phyloP scores from a whole-genome alignment of 2,888 invertebrate genomes.

The Rotaria macrura region DNA sequence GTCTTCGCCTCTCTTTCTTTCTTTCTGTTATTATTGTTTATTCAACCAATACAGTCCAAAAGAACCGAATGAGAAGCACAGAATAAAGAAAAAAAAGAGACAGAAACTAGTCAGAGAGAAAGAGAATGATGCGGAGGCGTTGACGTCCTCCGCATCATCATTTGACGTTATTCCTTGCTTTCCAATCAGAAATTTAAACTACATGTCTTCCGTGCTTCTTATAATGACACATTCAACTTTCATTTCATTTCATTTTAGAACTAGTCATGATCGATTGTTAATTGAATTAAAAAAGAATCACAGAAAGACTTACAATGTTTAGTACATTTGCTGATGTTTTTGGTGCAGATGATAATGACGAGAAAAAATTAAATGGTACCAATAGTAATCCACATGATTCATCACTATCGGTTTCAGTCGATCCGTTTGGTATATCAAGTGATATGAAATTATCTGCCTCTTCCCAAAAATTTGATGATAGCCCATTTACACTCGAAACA shows the following conservation, averaged over 20 bases:
- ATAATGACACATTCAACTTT: background rate
- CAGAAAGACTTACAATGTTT: background rate
- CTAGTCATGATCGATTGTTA: background rate
- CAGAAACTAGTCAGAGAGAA: background rate
- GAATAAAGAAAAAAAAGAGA: background rate
- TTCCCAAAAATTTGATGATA: constrained; percentile 12
- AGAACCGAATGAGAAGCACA: background rate
- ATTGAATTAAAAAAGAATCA: background rate
- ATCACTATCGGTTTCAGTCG: background rate
- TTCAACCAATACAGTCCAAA: background rate
- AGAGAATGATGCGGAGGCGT: background rate
- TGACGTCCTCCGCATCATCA: background rate
- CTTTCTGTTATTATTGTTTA: background rate
- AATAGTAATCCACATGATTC: background rate
- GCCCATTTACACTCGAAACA: background rate
- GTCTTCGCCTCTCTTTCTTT: background rate
- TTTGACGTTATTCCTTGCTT: background rate
- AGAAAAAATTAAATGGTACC: background rate
- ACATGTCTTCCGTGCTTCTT: background rate
- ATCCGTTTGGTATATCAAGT: constrained; percentile 3
- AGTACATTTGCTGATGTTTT: constrained; percentile 3
- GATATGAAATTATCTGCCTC: constrained; percentile 17
- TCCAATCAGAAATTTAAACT: background rate
- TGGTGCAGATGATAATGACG: background rate
- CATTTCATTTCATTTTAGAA: background rate